These are phyloP conservation scores for Panurus biarmicus DNA, from an alignment of 2,113 vertebrate genomes.

Conservation along the genomic window DNA sequence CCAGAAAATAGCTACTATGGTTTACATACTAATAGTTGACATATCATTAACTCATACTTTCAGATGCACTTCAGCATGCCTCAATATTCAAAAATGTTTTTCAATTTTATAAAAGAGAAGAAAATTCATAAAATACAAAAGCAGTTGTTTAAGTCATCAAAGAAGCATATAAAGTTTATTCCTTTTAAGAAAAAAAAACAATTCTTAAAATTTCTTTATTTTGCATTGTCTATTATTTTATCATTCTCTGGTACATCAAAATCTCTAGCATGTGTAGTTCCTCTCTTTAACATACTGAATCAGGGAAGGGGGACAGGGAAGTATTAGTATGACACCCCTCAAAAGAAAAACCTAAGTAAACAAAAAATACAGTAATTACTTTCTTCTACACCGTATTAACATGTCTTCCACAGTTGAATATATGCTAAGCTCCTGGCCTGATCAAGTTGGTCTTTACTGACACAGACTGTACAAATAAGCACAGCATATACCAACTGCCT, in stretches of 20 bases:
- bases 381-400: not conserved
- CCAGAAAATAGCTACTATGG: not conserved
- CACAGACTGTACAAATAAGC: not conserved
- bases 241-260: not conserved
- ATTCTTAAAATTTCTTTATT: not conserved
- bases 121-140: not conserved
- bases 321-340: fast-evolving
- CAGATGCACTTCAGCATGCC: not conserved
- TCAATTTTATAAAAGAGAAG: not conserved
- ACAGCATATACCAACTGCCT: not conserved
- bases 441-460: not conserved
- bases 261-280: not conserved
- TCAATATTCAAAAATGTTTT: not conserved
- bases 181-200: not conserved
- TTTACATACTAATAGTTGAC: not conserved
- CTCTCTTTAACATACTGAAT: not conserved
- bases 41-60: not conserved
- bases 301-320: not conserved
- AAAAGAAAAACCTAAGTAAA: not conserved
- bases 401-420: not conserved
- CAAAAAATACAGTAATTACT: not conserved
- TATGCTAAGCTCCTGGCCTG: not conserved
- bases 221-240: not conserved
- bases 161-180: not conserved
- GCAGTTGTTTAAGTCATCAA: not conserved